phyloP scores from a whole-genome alignment of 2,888 invertebrate species.

The Polymixis lichenea region DNA sequence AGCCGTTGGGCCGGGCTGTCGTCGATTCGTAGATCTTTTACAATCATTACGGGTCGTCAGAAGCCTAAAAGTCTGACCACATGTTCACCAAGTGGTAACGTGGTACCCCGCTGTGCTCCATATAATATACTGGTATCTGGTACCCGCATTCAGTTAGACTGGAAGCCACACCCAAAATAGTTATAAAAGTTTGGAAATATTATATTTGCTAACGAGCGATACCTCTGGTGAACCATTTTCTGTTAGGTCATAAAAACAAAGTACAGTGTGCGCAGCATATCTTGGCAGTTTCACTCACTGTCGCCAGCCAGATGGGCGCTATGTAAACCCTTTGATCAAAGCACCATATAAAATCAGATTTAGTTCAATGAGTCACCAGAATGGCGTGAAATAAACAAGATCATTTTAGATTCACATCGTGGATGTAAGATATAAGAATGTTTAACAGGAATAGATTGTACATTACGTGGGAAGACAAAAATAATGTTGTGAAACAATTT shows the following conservation, averaged over 20 bases:
- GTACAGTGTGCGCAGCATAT: slow-evolving; percentile 6
- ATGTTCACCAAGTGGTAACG: too few species aligned
- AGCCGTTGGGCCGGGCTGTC: too few species aligned
- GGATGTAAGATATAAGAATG: slow-evolving; percentile 26
- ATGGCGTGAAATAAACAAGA: slow-evolving; percentile 38
- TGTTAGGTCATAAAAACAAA: slow-evolving; percentile 2
- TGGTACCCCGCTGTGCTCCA: too few species aligned
- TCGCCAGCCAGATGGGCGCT: neutral
- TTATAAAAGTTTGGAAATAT: too few species aligned
- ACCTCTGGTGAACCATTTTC: neutral
- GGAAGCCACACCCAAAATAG: too few species aligned
- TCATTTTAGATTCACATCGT: slow-evolving; percentile 22
- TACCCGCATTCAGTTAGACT: too few species aligned
- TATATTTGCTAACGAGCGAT: too few species aligned
- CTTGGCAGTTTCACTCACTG: slow-evolving; percentile 11
- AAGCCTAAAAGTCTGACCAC: too few species aligned
- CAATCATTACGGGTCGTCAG: too few species aligned
- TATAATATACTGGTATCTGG: too few species aligned
- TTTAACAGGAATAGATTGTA: slow-evolving; percentile 38
- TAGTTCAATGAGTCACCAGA: slow-evolving; percentile 42
- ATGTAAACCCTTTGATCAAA: slow-evolving; percentile 4
- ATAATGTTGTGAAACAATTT: slow-evolving; percentile 16
- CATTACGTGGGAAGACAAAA: slow-evolving; percentile 50
- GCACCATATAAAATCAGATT: slow-evolving; percentile 25
- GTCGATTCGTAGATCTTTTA: too few species aligned